phyloP scores from a whole-genome alignment of 2,113 vertebrate species.

The Pangasianodon hypophthalmus region DNA sequence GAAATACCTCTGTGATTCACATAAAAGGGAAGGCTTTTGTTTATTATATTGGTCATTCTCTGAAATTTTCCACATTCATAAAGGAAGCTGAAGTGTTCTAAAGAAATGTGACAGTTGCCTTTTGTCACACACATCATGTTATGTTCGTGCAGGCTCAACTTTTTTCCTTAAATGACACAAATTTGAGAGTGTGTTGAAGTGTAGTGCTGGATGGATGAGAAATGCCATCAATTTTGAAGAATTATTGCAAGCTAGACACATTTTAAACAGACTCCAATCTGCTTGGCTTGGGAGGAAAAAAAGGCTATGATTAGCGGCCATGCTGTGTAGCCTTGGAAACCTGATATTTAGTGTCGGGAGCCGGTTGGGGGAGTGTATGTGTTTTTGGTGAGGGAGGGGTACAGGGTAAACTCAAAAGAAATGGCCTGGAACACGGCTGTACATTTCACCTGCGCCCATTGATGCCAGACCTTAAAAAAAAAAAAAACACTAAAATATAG shows the following conservation, averaged over 20 bases:
- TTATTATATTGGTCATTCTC: slow-evolving; percentile 40
- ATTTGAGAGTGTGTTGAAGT: slow-evolving; percentile 14
- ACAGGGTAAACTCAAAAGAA: slow-evolving; percentile 55
- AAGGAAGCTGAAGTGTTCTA: neutral
- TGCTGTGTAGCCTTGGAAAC: slow-evolving; percentile 67
- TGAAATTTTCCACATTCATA: neutral
- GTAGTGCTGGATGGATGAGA: slow-evolving; percentile 1
- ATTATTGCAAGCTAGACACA: slow-evolving; percentile 42
- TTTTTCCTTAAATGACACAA: neutral
- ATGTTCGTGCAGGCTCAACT: no score
- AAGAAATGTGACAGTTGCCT: neutral
- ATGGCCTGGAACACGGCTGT: slow-evolving; percentile 50
- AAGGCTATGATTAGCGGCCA: slow-evolving; percentile 59
- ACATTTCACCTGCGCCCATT: slow-evolving; percentile 47
- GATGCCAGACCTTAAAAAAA: slow-evolving; percentile 31
- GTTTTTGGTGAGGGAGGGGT: slow-evolving; percentile 10
- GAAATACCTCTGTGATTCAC: slow-evolving; percentile 33
- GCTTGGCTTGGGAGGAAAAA: slow-evolving; percentile 8
- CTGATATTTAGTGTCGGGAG: slow-evolving; percentile 57
- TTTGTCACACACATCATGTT: neutral
- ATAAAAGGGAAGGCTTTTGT: slow-evolving; percentile 43
- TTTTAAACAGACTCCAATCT: slow-evolving; percentile 51
- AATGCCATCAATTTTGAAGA: slow-evolving; percentile 28
- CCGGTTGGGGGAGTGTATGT: slow-evolving; percentile 32
- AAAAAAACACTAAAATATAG: slow-evolving; percentile 21